These are phyloP conservation scores for Mantis religiosa DNA, from an alignment of 2,888 invertebrate species.

Conservation along the genomic window DNA sequence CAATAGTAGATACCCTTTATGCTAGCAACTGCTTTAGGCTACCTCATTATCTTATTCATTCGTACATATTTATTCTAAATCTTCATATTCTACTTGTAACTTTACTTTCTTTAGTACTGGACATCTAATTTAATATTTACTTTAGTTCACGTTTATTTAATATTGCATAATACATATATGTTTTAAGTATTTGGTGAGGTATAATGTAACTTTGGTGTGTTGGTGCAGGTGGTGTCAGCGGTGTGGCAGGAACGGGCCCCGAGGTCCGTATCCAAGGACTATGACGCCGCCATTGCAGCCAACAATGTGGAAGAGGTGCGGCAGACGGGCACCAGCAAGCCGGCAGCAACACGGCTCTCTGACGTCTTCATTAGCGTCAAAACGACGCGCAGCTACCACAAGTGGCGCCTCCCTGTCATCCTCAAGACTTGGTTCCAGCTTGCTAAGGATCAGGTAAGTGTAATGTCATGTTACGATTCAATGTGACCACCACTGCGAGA, in stretches of 20 bases:
- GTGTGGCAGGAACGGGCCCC: slow-evolving; percentile 39
- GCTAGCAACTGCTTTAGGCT: too few species aligned
- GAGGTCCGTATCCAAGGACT: slow-evolving; percentile 33
- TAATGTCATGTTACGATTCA: not conserved
- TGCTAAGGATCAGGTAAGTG: slow-evolving; percentile 81
- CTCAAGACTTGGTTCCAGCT: slow-evolving; percentile 94
- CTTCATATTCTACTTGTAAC: too few species aligned
- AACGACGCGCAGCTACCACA: slow-evolving; percentile 85
- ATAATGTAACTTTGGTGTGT: not conserved
- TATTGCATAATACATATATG: too few species aligned
- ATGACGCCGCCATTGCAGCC: slow-evolving; percentile 42
- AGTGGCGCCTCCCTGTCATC: slow-evolving; percentile 77
- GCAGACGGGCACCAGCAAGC: slow-evolving; percentile 38
- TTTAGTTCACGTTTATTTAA: too few species aligned
- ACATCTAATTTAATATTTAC: too few species aligned
- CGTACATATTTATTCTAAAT: too few species aligned
- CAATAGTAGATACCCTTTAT: too few species aligned
- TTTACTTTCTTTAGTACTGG: too few species aligned
- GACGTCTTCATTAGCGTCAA: slow-evolving; percentile 95
- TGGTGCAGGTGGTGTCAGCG: slow-evolving; percentile 30
- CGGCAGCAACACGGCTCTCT: slow-evolving; percentile 63
- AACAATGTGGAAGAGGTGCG: slow-evolving; percentile 45
- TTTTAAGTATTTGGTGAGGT: too few species aligned
- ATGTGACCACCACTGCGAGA: not conserved
- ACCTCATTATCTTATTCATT: too few species aligned